Evolutionary conservation across 35 echinoderm and acorn worm genomes (phyloP), one percentile per base, ranked within the genome.

Genomic region (Ophioderma brevispina): DNA sequence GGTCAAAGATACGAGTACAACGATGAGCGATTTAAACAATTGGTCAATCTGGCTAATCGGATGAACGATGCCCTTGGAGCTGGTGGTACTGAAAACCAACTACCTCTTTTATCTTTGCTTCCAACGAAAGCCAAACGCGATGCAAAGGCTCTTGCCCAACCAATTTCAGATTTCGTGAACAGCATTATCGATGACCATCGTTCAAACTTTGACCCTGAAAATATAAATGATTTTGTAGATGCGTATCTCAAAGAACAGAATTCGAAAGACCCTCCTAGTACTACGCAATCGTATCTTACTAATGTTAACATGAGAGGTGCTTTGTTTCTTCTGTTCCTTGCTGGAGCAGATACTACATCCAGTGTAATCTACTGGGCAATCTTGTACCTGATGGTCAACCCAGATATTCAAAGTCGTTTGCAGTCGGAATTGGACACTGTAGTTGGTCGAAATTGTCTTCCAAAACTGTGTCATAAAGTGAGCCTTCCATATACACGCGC

Each of bases 341-440:
- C n/a, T n/a, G n/a, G n/a, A n/a, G n/a, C n/a, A n/a, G n/a, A n/a
- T n/a, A 92, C 96, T 0, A 94, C 92, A 0, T 75, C 96, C 23
- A 94, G 89, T 6, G 94, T 89, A 21, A 35, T 98, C 30, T 86
- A 80, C 13, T 97, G 95, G 95, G 84, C 37, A 3, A 64, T 94
- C 37, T 35, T 97, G 33, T 90, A 89, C 81, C 88, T 98, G 89
- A 80, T 94, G 33, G 32, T 75, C 0, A 11, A 98, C 37, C 76
- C 80, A 0, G 76, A 94, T n/a, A 81, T 98, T 19, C 96, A 98
- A 70, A 32, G 64, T 13, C 87, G 86, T 32, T 81, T 94, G 0
- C 96, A 94, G 37, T 35, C 84, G 31, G 96, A 98, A 33, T 34
- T 97, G 5, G 91, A 97, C 37, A 15, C 64, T 2, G 91, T 91